Conservation (phyloP, 2,113 vertebrate species). For the Sturnus vulgaris region DNA sequence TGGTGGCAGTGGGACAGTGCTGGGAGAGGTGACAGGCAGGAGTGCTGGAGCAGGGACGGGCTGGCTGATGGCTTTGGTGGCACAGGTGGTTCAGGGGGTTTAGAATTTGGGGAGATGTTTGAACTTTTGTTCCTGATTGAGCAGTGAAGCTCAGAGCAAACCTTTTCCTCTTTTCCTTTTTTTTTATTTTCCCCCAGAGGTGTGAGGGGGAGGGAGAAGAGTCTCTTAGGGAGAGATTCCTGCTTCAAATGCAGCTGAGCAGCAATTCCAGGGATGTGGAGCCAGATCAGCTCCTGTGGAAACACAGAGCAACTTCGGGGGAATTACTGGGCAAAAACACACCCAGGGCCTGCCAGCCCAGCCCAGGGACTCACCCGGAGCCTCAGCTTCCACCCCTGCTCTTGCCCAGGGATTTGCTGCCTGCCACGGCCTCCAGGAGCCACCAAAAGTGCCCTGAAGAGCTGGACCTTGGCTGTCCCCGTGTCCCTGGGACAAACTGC, state of each 20-base stretch:
- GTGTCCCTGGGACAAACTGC: accelerated
- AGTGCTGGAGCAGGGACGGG: background rate
- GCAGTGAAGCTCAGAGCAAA: background rate
- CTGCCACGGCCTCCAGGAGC: background rate
- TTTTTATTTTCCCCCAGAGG: accelerated
- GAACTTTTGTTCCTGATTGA: background rate
- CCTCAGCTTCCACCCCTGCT: background rate
- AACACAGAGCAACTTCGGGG: too few species aligned
- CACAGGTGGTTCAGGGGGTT: background rate
- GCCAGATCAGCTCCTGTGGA: too few species aligned
- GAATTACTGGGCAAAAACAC: background rate
- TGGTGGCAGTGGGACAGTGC: background rate
- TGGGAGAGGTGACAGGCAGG: accelerated
- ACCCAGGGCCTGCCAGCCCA: background rate
- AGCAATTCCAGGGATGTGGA: too few species aligned
- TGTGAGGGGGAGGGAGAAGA: background rate
- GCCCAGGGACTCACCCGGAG: background rate
- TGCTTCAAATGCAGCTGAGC: background rate
- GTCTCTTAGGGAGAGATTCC: background rate
- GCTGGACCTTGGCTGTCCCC: background rate
- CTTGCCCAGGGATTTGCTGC: background rate
- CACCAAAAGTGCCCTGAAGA: background rate
- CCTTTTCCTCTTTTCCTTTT: accelerated
- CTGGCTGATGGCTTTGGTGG: background rate
- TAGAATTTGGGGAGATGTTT: too few species aligned